Evolutionary conservation across 2,113 vertebrate genomes (phyloP).

Genomic region (Amphiprion ocellaris): DNA sequence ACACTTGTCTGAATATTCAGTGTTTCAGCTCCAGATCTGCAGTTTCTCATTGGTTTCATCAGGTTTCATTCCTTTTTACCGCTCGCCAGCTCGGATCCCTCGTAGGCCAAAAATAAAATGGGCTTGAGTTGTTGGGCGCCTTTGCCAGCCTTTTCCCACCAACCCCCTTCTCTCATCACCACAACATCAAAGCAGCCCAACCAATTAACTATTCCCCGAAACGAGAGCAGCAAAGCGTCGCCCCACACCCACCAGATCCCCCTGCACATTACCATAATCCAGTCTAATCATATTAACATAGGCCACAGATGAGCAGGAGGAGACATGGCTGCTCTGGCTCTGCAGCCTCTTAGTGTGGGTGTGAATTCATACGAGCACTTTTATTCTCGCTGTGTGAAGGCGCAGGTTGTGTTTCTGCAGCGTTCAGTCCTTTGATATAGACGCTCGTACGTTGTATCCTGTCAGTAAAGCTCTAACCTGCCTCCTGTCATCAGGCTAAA

Average conservation of each 20-base stretch:
- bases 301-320: constrained; percentile 77
- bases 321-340: constrained; percentile 58
- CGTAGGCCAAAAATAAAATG: constrained; percentile 70
- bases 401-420: constrained; percentile 33
- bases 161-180: constrained; percentile 66
- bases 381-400: constrained; percentile 8
- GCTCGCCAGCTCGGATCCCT: constrained; percentile 56
- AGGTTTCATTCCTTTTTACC: constrained; percentile 63
- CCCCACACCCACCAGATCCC: constrained; percentile 71
- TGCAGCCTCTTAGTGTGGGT: constrained; percentile 35
- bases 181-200: constrained; percentile 82
- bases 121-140: constrained; percentile 53
- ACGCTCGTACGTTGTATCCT: neutral
- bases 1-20: constrained; percentile 15
- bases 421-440: neutral
- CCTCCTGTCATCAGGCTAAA: neutral
- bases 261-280: constrained; percentile 84
- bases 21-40: constrained; percentile 34
- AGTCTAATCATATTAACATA: constrained; percentile 84
- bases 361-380: constrained; percentile 29
- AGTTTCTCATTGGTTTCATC: constrained; percentile 55
- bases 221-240: constrained; percentile 77
- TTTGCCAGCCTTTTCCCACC: constrained; percentile 59
- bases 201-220: constrained; percentile 84
- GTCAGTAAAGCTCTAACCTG: neutral